Percentiles rank a stretch among this genome's conserved stretches.
phyloP scores from a whole-genome alignment of 2,113 vertebrate species.

The Oryzias celebensis region DNA sequence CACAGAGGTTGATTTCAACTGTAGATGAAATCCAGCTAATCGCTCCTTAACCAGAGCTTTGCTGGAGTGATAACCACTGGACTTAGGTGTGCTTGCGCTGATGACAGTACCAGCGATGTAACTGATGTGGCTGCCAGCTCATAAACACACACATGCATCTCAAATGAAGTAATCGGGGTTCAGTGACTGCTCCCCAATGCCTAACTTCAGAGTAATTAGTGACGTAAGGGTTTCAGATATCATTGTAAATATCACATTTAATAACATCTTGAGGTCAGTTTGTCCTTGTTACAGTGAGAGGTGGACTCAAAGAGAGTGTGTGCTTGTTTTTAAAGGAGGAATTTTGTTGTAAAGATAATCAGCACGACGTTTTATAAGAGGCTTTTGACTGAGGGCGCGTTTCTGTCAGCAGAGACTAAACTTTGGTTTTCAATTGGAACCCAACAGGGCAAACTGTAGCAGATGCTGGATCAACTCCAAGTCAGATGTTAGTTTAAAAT shows the following conservation, averaged over 20 bases:
- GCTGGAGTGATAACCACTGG: conserved; percentile 62
- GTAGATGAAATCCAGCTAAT: conserved; percentile 64
- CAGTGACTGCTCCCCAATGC: conserved; percentile 53
- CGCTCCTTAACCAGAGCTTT: conserved; percentile 39
- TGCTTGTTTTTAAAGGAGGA: conserved; percentile 1
- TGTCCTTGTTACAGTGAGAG: conserved; percentile 62
- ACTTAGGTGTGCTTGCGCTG: conserved; percentile 47
- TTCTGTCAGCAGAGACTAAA: neutral
- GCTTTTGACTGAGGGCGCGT: conserved; percentile 9
- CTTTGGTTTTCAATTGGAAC: conserved; percentile 10
- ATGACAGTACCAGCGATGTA: conserved; percentile 57
- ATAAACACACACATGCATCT: conserved; percentile 73
- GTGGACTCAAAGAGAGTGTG: conserved; percentile 7
- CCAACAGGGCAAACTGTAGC: conserved; percentile 15
- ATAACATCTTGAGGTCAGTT: conserved; percentile 64
- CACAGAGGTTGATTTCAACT: conserved; percentile 34
- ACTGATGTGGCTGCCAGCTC: conserved; percentile 70
- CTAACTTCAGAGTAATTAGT: conserved; percentile 74
- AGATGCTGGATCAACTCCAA: conserved; percentile 6
- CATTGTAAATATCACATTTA: conserved; percentile 68
- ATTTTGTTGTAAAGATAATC: conserved; percentile 30
- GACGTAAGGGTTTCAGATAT: conserved; percentile 76
- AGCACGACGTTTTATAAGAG: conserved; percentile 26
- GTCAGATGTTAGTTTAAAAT: neutral
- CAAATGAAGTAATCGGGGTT: conserved; percentile 71